Evolutionary conservation across 2,797 vertebrate species (phyloP).

Genomic region (Naso thynnoides): DNA sequence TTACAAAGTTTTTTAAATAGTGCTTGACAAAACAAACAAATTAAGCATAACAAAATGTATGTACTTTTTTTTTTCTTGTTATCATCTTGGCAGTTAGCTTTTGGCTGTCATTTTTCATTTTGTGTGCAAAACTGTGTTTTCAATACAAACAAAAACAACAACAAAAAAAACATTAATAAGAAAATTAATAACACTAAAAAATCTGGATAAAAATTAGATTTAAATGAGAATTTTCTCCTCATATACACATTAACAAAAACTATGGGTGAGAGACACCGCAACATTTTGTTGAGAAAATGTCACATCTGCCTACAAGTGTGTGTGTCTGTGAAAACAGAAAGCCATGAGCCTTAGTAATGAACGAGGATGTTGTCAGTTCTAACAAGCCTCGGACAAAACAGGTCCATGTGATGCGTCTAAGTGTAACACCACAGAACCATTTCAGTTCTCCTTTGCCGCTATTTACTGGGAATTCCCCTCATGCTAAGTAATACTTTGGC

Average conservation of each 20-base stretch:
- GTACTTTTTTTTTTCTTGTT: not conserved
- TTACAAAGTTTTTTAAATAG: not conserved
- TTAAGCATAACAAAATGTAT: not conserved
- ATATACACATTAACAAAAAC: not conserved
- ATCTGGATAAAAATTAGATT: not conserved
- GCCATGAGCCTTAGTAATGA: not conserved
- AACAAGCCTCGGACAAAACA: not conserved
- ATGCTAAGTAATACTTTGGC: conserved; percentile 18
- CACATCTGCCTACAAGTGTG: not conserved
- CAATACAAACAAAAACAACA: not conserved
- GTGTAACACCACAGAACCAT: not conserved
- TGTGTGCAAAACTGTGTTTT: not conserved
- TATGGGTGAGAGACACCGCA: not conserved
- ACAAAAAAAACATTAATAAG: not conserved
- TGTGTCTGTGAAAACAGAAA: not conserved
- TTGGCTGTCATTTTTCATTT: not conserved
- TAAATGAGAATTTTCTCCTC: not conserved
- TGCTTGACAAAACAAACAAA: not conserved
- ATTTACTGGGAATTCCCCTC: conserved; percentile 18
- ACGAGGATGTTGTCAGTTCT: not conserved
- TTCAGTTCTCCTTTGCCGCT: conserved; percentile 24
- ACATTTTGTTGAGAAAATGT: not conserved
- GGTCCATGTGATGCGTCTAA: not conserved
- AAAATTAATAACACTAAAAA: not conserved
- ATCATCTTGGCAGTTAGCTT: not conserved